Evolutionary conservation across 2,888 invertebrate species (phyloP).

Genomic region (Tinea trinotella): DNA sequence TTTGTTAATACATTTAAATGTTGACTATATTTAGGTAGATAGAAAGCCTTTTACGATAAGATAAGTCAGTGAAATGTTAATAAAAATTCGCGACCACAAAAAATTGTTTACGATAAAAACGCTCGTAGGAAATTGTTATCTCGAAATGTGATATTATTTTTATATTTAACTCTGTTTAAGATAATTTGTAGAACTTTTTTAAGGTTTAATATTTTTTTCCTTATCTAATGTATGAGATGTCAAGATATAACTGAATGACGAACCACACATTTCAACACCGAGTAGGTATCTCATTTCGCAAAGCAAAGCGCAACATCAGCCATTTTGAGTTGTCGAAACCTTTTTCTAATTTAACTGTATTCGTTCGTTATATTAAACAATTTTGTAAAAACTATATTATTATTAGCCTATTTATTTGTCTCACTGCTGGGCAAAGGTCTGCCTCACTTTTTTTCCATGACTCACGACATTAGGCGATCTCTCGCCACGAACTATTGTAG

Average conservation of each 20-base stretch:
- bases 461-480: too few relatives aligned
- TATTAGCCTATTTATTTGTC: too few relatives aligned
- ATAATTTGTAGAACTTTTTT: neutral
- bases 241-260: conserved; percentile 45
- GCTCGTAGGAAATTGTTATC: conserved; percentile 23
- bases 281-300: conserved; percentile 48
- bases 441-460: too few relatives aligned
- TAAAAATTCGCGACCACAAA: conserved; percentile 24
- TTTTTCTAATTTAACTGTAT: conserved; percentile 26
- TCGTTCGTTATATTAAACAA: too few relatives aligned
- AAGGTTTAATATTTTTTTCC: neutral
- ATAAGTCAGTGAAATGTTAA: conserved; percentile 52
- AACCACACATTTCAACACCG: conserved; percentile 65
- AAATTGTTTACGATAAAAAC: conserved; percentile 27
- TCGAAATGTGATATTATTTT: conserved; percentile 1
- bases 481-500: too few relatives aligned
- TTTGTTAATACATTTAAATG: neutral
- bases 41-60: conserved; percentile 43
- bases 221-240: conserved; percentile 28
- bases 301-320: conserved; percentile 67
- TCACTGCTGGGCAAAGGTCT: too few relatives aligned
- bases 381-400: too few relatives aligned
- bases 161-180: neutral
- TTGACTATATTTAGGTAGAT: neutral
- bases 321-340: conserved; percentile 70